Evolutionary conservation across 2,888 invertebrate genomes (phyloP), one percentile per base, ranked within the genome.

Genomic region (Cheilosia urbana): DNA sequence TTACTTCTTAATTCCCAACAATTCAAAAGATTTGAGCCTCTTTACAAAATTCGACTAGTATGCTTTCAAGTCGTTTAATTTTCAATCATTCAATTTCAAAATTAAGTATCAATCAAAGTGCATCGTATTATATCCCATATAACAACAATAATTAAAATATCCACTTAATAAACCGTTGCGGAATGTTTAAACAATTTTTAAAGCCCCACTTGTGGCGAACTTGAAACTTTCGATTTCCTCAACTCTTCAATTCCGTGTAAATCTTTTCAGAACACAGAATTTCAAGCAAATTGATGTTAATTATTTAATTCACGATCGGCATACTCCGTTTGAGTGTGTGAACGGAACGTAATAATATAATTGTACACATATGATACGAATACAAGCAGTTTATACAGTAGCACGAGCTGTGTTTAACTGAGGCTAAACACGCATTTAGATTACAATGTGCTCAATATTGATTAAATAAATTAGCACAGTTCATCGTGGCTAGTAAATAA

Each of bases 281-380:
- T 15, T 24, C 19, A 17, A 82, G 37, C 21, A 71, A 72, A 77
- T 82, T 82, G 27, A 58, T 71, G 77, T 66, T 82, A 82, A 82
- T 77, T 66, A 72, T 60, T 71, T 60, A 51, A 82, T 58, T 83
- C 83, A 83, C 83, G 83, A 68, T 62, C 62, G n/a, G 24, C 19
- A 15, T 17, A 68, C 72, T 58, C 49, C 27, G 17, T 68, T 30
- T 68, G 27, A 55, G n/a, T 75, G 66, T 77, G 71, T 82, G 76
- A 82, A 63, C 37, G 49, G 45, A 58, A n/a, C n/a, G n/a, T 58
- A 11, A 15, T 27, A 19, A 58, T 63, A 58, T 53, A 72, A 79
- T 66, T 53, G 49, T 47, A 37, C 30, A 42, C 37, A 47, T 17
- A 2, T 45, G 1, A 24, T 45, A 47, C 21, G 47, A 34, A 47